These are phyloP conservation scores for Enteromius thamalakanensis DNA, from an alignment of 2,797 vertebrate species.

Conservation along the genomic window DNA sequence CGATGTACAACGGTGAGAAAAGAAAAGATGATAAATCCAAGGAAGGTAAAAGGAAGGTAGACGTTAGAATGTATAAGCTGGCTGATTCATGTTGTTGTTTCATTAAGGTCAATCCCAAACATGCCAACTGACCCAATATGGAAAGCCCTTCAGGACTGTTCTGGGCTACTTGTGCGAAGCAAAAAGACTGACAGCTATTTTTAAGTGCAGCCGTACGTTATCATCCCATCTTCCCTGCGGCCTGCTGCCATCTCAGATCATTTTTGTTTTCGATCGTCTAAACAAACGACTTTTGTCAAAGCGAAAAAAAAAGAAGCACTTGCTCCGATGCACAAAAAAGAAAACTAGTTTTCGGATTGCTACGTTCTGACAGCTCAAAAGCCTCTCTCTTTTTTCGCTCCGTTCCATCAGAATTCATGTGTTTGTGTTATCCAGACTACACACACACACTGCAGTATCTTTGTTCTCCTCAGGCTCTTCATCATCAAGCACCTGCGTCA, in stretches of 20 bases:
- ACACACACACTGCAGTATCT: slow-evolving; percentile 9
- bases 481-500: slow-evolving; percentile 24
- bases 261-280: slow-evolving; percentile 42
- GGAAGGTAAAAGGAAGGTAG: neutral
- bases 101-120: slow-evolving; percentile 19
- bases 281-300: slow-evolving; percentile 43
- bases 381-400: neutral
- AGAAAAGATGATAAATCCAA: neutral
- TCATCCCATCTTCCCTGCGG: slow-evolving; percentile 26
- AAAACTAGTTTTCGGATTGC: neutral
- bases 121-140: slow-evolving; percentile 51
- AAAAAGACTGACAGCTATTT: slow-evolving; percentile 52
- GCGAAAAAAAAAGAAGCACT: neutral
- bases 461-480: slow-evolving; percentile 30
- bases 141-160: slow-evolving; percentile 48
- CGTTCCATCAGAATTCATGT: neutral
- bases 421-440: neutral
- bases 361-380: slow-evolving; percentile 38
- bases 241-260: slow-evolving; percentile 50
- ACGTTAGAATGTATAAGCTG: neutral
- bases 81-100: slow-evolving; percentile 2
- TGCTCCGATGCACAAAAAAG: slow-evolving; percentile 23
- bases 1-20: neutral
- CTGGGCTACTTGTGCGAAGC: slow-evolving; percentile 36
- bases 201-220: slow-evolving; percentile 42